Conservation (phyloP, 2,797 vertebrate genomes). For the Lepus oiostolus region DNA sequence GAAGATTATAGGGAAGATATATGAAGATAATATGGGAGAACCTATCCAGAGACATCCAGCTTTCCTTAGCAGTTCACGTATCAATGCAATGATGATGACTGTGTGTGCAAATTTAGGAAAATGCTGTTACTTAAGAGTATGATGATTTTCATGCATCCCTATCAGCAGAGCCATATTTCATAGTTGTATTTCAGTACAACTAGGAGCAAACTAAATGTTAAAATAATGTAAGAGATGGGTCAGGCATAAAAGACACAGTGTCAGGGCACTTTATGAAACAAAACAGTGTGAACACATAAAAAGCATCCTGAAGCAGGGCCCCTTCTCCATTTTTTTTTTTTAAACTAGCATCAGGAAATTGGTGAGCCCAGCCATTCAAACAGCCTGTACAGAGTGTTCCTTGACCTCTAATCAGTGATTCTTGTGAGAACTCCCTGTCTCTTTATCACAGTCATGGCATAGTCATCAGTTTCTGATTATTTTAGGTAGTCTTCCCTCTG, state of each 20-base stretch:
- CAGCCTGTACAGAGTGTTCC: background rate
- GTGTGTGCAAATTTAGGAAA: slow-evolving; percentile 79
- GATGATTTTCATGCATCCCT: slow-evolving; percentile 72
- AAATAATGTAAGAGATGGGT: slow-evolving; percentile 51
- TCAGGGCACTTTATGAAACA: slow-evolving; percentile 44
- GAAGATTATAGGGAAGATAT: slow-evolving; percentile 83
- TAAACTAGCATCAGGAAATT: slow-evolving; percentile 7
- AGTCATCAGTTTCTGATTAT: slow-evolving; percentile 41
- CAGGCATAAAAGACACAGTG: background rate
- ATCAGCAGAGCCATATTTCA: slow-evolving; percentile 71
- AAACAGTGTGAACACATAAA: background rate
- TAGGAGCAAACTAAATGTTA: slow-evolving; percentile 78
- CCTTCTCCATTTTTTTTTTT: background rate
- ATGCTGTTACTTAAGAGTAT: slow-evolving; percentile 77
- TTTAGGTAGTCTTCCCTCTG: slow-evolving; percentile 55
- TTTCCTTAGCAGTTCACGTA: slow-evolving; percentile 79
- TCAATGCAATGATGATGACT: slow-evolving; percentile 68
- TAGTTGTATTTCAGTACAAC: slow-evolving; percentile 46
- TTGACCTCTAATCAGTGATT: slow-evolving; percentile 45
- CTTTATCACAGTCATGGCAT: slow-evolving; percentile 20
- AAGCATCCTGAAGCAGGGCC: background rate
- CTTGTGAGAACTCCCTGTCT: background rate
- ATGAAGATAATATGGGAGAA: slow-evolving; percentile 80
- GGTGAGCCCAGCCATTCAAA: background rate
- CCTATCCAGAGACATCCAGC: slow-evolving; percentile 78